Evolutionary conservation across 2,888 invertebrate species (phyloP), one percentile per base, ranked within the genome.

Genomic region (Drosophila histrio): DNA sequence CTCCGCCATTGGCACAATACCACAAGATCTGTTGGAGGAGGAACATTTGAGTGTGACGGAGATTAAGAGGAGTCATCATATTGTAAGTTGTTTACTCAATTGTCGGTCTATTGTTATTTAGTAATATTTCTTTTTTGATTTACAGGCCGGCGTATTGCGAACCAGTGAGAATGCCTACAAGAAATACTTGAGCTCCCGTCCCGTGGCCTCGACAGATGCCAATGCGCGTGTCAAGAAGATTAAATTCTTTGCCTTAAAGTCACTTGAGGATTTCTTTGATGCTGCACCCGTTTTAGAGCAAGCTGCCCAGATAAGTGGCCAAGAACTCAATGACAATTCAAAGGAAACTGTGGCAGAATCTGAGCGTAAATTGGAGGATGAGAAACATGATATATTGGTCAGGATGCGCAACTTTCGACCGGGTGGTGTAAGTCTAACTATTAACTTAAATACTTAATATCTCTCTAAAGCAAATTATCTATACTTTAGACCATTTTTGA

Each of bases 111-210:
- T 6, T 1, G 3, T 5, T 1, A 0, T 19, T 7, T 30, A n/a
- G 19, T 15, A 11, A 34, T 21, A 0, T 15, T 21, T 36, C 2
- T 19, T 38, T 28, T 19, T 38, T 28, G 1, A 22, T 15, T 88
- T 90, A 15, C 79, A 95, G 95, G 90, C 91, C 6, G 94, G 94
- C 69, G 93, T 95, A 88, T 92, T 93, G 81, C 94, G 95, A 71
- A 97, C 97, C 0, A 95, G 96, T 69, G 94, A 93, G 34, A 99
- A 99, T 89, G 99, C 97, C 0, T 98, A 97, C 93, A 95, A 96
- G 89, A 97, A 98, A 79, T 99, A 99, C 92, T 89, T 97, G 1
- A 94, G 94, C 72, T 97, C 98, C 72, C 93, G 99, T 66, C 98
- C 98, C 41, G 94, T 95, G 0, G 97, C 99, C 0, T 97, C 98